Evolutionary conservation across 64 coral and sea anemone genomes (phyloP).

Genomic region (Acropora yongei): DNA sequence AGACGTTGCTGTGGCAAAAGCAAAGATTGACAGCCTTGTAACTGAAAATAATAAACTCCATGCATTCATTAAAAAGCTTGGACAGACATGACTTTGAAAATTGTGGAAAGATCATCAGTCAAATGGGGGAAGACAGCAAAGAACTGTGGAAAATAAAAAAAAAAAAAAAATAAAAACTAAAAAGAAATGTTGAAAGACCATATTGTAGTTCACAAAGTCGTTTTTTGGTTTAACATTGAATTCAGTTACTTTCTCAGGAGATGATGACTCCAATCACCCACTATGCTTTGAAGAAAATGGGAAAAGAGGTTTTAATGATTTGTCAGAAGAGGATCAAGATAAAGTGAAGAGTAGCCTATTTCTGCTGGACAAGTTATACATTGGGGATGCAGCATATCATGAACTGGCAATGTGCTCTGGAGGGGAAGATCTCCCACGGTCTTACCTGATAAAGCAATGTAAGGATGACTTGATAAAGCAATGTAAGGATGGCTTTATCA

Average conservation of each 20-base stretch:
- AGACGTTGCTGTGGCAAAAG: too few relatives aligned
- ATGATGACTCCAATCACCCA: not conserved
- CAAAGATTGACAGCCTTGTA: too few relatives aligned
- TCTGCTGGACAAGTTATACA: constrained; percentile 53
- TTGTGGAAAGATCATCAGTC: too few relatives aligned
- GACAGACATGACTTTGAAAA: too few relatives aligned
- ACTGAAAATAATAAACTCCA: too few relatives aligned
- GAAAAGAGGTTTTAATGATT: constrained; percentile 2
- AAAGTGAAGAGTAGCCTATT: constrained; percentile 63
- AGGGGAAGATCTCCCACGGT: constrained; percentile 32
- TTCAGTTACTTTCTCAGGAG: not conserved
- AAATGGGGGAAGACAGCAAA: too few relatives aligned
- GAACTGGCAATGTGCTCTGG: constrained; percentile 18
- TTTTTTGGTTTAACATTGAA: too few relatives aligned
- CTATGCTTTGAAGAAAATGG: not conserved
- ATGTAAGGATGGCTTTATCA: constrained; percentile 64
- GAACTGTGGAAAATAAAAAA: too few relatives aligned
- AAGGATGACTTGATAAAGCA: constrained; percentile 48
- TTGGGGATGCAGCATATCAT: constrained; percentile 62
- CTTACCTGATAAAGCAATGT: constrained; percentile 67
- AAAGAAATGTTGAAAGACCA: too few relatives aligned
- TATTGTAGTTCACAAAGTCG: too few relatives aligned
- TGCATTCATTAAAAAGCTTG: too few relatives aligned
- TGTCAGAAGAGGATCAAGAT: constrained; percentile 45
- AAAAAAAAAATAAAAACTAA: too few relatives aligned